Conservation (phyloP, 2,797 vertebrate genomes). For the Kryptolebias ocellatus region DNA sequence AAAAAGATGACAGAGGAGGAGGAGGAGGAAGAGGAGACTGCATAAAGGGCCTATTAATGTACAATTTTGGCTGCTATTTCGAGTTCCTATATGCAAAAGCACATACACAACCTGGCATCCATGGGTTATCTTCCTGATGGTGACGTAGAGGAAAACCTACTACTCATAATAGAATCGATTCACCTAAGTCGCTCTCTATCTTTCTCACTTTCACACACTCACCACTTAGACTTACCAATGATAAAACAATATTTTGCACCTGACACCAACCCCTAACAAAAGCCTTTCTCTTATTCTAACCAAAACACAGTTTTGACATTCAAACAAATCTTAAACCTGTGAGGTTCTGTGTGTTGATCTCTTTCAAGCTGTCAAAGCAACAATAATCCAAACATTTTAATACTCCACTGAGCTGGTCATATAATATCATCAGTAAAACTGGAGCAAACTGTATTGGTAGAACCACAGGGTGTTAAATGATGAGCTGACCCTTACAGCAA, state of each 20-base stretch:
- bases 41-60: conserved; percentile 34
- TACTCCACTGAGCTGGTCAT: not conserved
- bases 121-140: not conserved
- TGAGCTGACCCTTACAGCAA: not conserved
- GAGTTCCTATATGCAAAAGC: conserved; percentile 50
- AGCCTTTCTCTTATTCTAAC: too few relatives aligned
- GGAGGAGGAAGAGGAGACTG: conserved; percentile 1
- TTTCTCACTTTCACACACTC: not conserved
- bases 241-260: not conserved
- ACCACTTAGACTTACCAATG: not conserved
- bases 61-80: conserved; percentile 33
- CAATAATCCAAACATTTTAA: not conserved
- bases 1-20: conserved; percentile 13
- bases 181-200: not conserved
- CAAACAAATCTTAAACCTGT: not conserved
- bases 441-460: not conserved
- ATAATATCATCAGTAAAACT: not conserved
- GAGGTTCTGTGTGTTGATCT: not conserved
- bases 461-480: not conserved
- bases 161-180: not conserved
- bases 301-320: not conserved
- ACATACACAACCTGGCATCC: not conserved
- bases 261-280: not conserved
- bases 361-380: not conserved
- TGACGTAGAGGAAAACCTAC: not conserved